Evolutionary conservation across 2,797 vertebrate genomes (phyloP), one percentile per base, ranked within the genome.

Genomic region (Channallabes apus): DNA sequence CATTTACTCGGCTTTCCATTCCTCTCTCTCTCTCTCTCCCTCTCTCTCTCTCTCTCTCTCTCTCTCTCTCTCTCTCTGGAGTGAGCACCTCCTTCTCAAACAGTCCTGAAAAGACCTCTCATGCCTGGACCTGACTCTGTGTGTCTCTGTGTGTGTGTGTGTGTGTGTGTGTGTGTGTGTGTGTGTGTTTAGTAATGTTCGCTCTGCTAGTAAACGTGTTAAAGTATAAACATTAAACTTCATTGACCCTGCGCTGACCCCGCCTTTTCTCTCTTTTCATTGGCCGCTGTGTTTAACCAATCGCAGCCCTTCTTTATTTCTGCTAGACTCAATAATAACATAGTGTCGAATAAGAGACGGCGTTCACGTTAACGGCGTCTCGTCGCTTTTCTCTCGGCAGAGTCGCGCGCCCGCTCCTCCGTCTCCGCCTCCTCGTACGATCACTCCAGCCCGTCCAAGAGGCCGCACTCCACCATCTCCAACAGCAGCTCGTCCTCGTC

Each of bases 401-500:
- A 96, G 91, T 92, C 93, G 0, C 90, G 94, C 84, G 92, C 89
- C 46, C 92, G 93, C 58, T 95, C 94, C 0, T 94, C 95, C 76
- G 90, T 94, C 1, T 93, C 94, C 0, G 94, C 94, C 64, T 90
- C 95, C 29, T 94, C 94, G 0, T 94, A 93, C 82, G 95, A 96
- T 68, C 93, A 95, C 72, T 90, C 89, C 46, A 82, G 92, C 0
- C 94, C 95, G 0, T 94, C 95, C 86, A 97, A 97, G 90, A 94
- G 96, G 29, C 96, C 95, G 0, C 96, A 96, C 91, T 97, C 96
- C 86, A 96, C 95, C 81, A 95, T 96, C 92, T 96, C 95, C 84
- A 96, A 95, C 93, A 96, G 96, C 93, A 96, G 96, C 93, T 96
- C 95, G 5, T 96, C 96, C 20, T 96, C 96, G 79, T 97, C 96